Base-by-base conservation (phyloP, 2,888 invertebrate species). In the Metallyticus violacea region DNA sequence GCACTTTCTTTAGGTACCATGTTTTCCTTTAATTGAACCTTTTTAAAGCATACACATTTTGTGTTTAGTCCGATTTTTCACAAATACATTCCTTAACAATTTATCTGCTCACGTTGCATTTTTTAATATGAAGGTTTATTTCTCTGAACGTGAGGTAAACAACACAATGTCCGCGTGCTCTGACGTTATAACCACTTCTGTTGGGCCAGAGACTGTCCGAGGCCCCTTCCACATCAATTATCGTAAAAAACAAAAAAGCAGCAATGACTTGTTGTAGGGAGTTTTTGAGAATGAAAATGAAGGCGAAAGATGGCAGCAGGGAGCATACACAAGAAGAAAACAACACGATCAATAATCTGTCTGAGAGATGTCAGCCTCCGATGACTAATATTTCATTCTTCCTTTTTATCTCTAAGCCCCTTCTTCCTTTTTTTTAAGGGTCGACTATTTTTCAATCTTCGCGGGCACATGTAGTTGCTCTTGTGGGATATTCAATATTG, bases 281-380 rank as follows among this genome's bases (percentile, higher is more conserved):
- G 82, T 83, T 62, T 62, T 83, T 83, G 62, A 79, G 82, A 82
- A 86, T 81, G 86, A 86, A 86, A 87, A 87, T 85, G 87, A 85
- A 87, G 87, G 87, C 87, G 87, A 87, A 87, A 87, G 87, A 87
- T 87, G 81, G 87, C 87, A 85, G 87, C 87, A 81, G 87, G 85
- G 85, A 87, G 87, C 85, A 81, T 29, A 81, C 87, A 81, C 78
- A 85, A 87, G 40, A 81, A 87, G 85, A 87, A 85, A 80, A 87
- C 80, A 80, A 80, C 81, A 85, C 87, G 85, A 85, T 85, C 87
- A 85, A 87, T 87, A 85, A 87, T 81, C 78, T 81, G 81, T 87
- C 87, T 81, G 25, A 22, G 78, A 85, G 86, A 85, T 84, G 87
- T 87, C 87, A 85, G 85, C 77, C 87, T 30, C 82, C 78, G 87